Conservation (phyloP, 23 tunicate genomes). For the Ascidia mentula region DNA sequence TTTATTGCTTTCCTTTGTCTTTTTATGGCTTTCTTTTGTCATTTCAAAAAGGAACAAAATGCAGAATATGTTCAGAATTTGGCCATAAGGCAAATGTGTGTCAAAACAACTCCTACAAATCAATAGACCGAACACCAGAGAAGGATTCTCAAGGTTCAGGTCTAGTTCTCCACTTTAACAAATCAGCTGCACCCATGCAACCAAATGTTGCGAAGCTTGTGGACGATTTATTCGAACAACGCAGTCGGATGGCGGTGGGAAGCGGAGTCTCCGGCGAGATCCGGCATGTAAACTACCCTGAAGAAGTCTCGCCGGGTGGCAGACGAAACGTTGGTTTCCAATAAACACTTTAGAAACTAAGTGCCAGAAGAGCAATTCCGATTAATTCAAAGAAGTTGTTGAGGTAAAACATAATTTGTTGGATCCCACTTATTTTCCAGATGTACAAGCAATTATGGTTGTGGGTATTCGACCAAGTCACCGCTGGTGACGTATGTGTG, state of each 20-base stretch:
- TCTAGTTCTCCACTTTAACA: not conserved
- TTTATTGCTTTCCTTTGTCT: no score
- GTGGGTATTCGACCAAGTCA: no score
- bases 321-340: no score
- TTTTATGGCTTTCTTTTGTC: no score
- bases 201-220: conserved; percentile 57
- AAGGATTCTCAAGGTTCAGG: not conserved
- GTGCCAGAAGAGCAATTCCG: no score
- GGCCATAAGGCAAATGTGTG: conserved; percentile 75
- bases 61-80: conserved; percentile 65
- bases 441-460: no score
- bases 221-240: conserved; percentile 59
- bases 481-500: no score
- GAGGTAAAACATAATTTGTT: no score
- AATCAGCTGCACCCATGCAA: conserved; percentile 35
- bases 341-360: no score
- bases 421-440: no score
- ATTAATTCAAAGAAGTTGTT: no score
- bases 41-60: conserved; percentile 58
- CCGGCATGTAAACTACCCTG: not conserved
- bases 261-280: not conserved
- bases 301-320: no score
- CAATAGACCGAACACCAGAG: not conserved
- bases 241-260: conserved; percentile 18
- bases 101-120: not conserved